Percentiles rank a stretch among this genome's conserved stretches.
Evolutionary conservation across 2,797 vertebrate genomes (phyloP).

Genomic region (Acropternis orthonyx): DNA sequence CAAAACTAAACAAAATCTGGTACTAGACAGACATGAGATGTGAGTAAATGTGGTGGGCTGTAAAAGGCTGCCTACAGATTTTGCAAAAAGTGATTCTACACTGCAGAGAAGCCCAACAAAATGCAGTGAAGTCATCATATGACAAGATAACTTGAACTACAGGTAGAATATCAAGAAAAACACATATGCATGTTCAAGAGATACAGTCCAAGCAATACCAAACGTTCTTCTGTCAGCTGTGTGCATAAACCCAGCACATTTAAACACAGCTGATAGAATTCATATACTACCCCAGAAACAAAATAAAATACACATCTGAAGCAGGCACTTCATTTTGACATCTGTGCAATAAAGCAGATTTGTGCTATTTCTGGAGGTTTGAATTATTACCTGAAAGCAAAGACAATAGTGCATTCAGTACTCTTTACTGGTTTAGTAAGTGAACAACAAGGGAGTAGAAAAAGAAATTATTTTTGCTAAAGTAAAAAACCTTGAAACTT

Average conservation of each 20-base stretch:
- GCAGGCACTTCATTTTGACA: not conserved
- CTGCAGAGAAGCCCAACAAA: not conserved
- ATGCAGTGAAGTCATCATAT: not conserved
- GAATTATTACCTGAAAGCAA: not conserved
- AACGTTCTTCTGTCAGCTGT: not conserved
- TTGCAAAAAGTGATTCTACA: not conserved
- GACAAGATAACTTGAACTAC: not conserved
- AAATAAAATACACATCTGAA: not conserved
- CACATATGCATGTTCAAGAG: not conserved
- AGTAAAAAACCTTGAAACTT: not conserved
- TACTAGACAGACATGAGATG: not conserved
- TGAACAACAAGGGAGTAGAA: not conserved
- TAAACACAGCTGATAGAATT: not conserved
- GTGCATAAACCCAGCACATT: not conserved
- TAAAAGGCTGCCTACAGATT: not conserved
- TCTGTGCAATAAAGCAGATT: not conserved
- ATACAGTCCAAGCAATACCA: not conserved
- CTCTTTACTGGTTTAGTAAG: not conserved
- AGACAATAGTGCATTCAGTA: not conserved
- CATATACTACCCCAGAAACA: not conserved
- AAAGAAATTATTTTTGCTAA: not conserved
- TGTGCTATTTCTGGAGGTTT: not conserved
- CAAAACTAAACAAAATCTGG: not conserved
- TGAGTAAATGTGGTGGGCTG: fast-evolving
- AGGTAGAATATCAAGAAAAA: not conserved